Evolutionary conservation across 2,113 vertebrate species (phyloP).

Genomic region (Asarcornis scutulata): DNA sequence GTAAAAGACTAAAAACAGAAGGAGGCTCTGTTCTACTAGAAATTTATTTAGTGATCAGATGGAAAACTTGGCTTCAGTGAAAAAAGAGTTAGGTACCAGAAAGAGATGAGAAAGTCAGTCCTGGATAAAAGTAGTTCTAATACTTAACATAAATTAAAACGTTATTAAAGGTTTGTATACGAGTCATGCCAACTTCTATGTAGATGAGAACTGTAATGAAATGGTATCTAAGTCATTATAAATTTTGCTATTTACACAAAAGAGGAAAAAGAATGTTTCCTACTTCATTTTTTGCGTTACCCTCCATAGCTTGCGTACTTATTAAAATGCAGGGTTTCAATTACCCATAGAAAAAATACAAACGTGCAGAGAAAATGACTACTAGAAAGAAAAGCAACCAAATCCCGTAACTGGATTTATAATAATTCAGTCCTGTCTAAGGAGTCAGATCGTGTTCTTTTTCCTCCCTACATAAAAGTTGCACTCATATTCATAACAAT

Average conservation of each 20-base stretch:
- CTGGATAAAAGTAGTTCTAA: slow-evolving; percentile 18
- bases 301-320: neutral
- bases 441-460: neutral
- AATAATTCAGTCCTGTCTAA: neutral
- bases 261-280: slow-evolving; percentile 19
- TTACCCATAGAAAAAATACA: slow-evolving; percentile 53
- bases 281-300: neutral
- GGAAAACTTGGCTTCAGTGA: slow-evolving; percentile 1
- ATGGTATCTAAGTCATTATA: slow-evolving; percentile 21
- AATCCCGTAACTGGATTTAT: neutral
- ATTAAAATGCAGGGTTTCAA: slow-evolving; percentile 45
- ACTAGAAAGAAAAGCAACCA: neutral
- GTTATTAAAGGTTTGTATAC: neutral
- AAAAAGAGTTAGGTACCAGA: neutral
- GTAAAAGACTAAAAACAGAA: slow-evolving; percentile 37
- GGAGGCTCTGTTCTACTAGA: slow-evolving; percentile 33
- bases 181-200: slow-evolving; percentile 31
- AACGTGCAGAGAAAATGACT: slow-evolving; percentile 34
- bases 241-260: slow-evolving; percentile 54
- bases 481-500: slow-evolving; percentile 3
- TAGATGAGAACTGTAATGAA: slow-evolving; percentile 15
- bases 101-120: neutral
- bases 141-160: neutral
- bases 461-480: slow-evolving; percentile 7
- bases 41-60: slow-evolving; percentile 17